Conservation (phyloP, 2,113 vertebrate species). For the Terrapene triunguis region DNA sequence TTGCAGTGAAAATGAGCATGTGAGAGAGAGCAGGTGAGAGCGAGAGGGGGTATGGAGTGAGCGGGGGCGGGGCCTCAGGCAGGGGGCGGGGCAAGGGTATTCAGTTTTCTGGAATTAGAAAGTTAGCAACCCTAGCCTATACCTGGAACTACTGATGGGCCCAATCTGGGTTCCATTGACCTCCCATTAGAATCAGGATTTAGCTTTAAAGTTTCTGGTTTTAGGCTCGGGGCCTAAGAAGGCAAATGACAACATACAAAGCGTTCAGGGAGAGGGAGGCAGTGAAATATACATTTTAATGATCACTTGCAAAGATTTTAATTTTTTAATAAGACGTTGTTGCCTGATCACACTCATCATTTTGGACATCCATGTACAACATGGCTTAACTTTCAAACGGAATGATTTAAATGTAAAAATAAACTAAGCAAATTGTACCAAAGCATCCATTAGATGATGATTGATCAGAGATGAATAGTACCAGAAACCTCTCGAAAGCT, state of each 20-base stretch:
- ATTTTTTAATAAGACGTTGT: background rate
- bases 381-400: background rate
- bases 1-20: too few relatives aligned
- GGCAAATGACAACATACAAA: background rate
- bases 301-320: background rate
- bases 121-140: too few relatives aligned
- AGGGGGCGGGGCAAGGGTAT: too few relatives aligned
- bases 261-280: background rate
- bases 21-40: too few relatives aligned
- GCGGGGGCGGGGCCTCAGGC: too few relatives aligned
- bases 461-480: background rate
- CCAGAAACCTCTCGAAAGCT: background rate
- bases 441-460: background rate
- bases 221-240: background rate
- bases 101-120: too few relatives aligned
- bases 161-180: background rate
- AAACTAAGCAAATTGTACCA: background rate
- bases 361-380: background rate
- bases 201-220: background rate
- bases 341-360: background rate
- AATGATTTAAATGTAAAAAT: background rate
- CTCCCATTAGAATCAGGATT: background rate
- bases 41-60: too few relatives aligned
- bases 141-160: background rate
- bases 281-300: background rate